Percentiles rank a stretch among this genome's conserved stretches.
These are phyloP conservation scores for Oryctes rhinoceros DNA, from an alignment of 1,140 invertebrate genomes.

Conservation along the genomic window DNA sequence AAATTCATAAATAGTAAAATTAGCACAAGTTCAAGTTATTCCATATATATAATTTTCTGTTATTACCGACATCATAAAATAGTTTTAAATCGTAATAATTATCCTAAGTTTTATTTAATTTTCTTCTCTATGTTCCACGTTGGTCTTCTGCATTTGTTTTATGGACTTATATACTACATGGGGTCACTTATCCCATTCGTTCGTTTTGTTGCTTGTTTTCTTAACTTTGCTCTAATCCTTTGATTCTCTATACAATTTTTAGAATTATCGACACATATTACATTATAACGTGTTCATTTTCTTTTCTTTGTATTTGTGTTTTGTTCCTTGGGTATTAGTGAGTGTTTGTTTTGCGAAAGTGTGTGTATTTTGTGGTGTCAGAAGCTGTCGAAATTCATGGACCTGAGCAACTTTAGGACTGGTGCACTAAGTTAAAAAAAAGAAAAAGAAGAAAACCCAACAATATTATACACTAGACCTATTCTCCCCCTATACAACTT, in stretches of 20 bases:
- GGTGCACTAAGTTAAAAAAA: slow-evolving; percentile 46
- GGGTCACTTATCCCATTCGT: neutral
- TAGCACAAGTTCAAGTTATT: neutral
- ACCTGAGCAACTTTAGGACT: slow-evolving; percentile 56
- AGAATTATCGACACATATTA: neutral
- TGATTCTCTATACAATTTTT: neutral
- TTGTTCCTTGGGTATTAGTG: neutral
- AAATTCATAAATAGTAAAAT: slow-evolving; percentile 22
- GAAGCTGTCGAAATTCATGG: slow-evolving; percentile 30
- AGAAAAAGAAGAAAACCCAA: slow-evolving; percentile 53
- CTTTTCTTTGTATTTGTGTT: neutral
- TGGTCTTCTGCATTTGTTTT: slow-evolving; percentile 2
- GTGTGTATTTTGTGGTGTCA: slow-evolving; percentile 30
- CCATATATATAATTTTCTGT: neutral
- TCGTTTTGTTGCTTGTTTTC: neutral
- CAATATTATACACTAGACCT: slow-evolving; percentile 59
- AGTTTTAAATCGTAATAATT: slow-evolving; percentile 10
- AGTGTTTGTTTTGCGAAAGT: neutral
- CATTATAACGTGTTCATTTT: neutral
- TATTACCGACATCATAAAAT: neutral
- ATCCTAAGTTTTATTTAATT: neutral
- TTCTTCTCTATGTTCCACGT: neutral
- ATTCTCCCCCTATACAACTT: slow-evolving; percentile 59
- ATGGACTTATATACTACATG: neutral
- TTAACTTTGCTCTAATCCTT: no score